Evolutionary conservation across 2,113 vertebrate genomes (phyloP).

Genomic region (Struthio camelus): DNA sequence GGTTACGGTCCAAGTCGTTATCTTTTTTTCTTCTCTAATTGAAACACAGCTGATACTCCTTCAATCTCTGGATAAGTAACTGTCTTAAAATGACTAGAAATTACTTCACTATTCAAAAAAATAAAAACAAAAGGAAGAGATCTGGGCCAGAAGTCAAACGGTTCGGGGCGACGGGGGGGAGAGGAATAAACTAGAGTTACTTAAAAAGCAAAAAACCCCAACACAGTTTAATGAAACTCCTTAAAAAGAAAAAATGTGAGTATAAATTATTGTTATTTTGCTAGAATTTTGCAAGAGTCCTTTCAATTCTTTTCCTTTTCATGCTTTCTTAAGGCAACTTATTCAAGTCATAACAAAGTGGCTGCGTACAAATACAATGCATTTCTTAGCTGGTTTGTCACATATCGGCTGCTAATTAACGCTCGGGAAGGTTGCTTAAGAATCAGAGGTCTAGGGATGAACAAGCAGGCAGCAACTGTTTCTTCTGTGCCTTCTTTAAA

Average conservation of each 20-base stretch:
- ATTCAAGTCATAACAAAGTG: background rate
- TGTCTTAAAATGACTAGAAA: background rate
- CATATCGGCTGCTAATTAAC: slow-evolving; percentile 18
- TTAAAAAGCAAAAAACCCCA: background rate
- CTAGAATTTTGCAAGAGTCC: background rate
- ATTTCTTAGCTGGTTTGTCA: background rate
- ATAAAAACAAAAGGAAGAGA: background rate
- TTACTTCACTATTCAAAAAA: slow-evolving; percentile 6
- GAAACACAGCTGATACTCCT: slow-evolving; percentile 3
- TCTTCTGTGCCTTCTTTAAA: background rate
- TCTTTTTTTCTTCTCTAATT: slow-evolving; percentile 51
- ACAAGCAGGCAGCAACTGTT: background rate
- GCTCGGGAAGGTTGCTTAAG: background rate
- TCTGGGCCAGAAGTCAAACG: background rate
- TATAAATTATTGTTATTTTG: slow-evolving; percentile 14
- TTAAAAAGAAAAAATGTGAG: background rate
- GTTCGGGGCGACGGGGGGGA: background rate
- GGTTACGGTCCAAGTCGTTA: slow-evolving; percentile 54
- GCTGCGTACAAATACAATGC: background rate
- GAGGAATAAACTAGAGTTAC: background rate
- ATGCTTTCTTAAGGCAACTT: background rate
- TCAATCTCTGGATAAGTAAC: slow-evolving; percentile 42
- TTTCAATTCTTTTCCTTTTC: background rate
- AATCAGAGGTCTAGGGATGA: background rate
- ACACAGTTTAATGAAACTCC: background rate